Conservation (phyloP, 2,888 invertebrate species). For the Spodoptera littoralis region DNA sequence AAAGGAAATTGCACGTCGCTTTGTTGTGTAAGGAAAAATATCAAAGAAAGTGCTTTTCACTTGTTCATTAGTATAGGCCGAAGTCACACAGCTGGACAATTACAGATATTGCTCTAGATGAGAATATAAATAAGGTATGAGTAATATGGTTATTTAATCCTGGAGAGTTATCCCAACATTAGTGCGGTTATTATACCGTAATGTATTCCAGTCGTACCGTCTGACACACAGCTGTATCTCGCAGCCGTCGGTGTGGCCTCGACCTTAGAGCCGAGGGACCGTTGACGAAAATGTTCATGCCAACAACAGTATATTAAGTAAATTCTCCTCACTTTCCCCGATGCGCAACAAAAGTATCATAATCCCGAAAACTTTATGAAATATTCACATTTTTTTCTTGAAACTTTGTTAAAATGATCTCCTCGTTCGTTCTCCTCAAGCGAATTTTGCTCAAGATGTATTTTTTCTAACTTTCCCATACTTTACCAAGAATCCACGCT, state of each 20-base stretch:
- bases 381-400: conserved; percentile 58
- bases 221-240: too few relatives aligned
- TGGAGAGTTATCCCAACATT: too few relatives aligned
- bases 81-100: too few relatives aligned
- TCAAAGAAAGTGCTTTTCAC: conserved; percentile 53
- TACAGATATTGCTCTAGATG: too few relatives aligned
- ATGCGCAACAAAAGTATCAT: conserved; percentile 65
- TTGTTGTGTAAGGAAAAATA: conserved; percentile 48
- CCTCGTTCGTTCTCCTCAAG: conserved; percentile 7
- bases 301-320: conserved; percentile 73
- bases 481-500: conserved; percentile 30
- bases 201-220: too few relatives aligned
- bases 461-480: conserved; percentile 34
- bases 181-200: too few relatives aligned
- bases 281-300: conserved; percentile 63
- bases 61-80: conserved; percentile 50
- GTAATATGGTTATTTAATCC: too few relatives aligned
- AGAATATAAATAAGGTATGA: too few relatives aligned
- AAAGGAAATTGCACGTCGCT: conserved; percentile 51
- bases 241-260: too few relatives aligned
- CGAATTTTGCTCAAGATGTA: conserved; percentile 31
- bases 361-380: conserved; percentile 64
- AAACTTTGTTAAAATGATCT: conserved; percentile 40
- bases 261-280: conserved; percentile 17
- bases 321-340: conserved; percentile 62